Conservation (phyloP, 2,113 vertebrate species). For the Eublepharis macularius region DNA sequence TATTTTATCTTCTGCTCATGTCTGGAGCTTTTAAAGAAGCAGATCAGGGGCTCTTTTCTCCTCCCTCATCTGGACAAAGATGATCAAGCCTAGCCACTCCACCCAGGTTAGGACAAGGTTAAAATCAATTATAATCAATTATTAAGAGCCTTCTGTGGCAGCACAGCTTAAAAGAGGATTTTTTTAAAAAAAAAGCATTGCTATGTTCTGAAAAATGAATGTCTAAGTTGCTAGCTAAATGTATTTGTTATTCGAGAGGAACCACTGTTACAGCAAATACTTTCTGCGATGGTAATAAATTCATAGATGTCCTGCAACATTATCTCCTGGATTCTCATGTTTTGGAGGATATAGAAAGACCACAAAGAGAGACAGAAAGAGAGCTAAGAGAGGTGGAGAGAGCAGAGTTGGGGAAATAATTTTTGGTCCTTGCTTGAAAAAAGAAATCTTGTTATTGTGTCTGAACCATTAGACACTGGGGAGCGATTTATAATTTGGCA, state of each 20-base stretch:
- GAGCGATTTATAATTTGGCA: slow-evolving; percentile 65
- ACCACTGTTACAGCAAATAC: slow-evolving; percentile 65
- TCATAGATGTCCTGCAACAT: slow-evolving; percentile 41
- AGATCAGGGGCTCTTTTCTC: slow-evolving; percentile 78
- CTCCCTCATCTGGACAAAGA: slow-evolving; percentile 82
- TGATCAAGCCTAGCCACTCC: slow-evolving; percentile 83
- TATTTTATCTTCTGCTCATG: slow-evolving; percentile 93
- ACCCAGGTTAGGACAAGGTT: slow-evolving; percentile 88
- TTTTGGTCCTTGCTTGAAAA: slow-evolving; percentile 36
- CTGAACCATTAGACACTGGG: slow-evolving; percentile 44
- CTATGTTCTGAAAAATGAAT: slow-evolving; percentile 69
- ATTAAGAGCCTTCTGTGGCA: slow-evolving; percentile 86
- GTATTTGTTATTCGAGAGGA: slow-evolving; percentile 66
- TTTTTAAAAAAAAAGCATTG: slow-evolving; percentile 59
- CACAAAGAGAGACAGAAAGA: slow-evolving; percentile 36
- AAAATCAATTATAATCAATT: slow-evolving; percentile 97
- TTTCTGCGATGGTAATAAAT: slow-evolving; percentile 59
- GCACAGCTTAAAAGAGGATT: slow-evolving; percentile 75
- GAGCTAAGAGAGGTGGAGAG: background rate
- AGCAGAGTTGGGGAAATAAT: background rate
- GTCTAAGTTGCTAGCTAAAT: slow-evolving; percentile 58
- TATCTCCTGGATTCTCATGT: slow-evolving; percentile 38
- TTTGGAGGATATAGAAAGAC: slow-evolving; percentile 48
- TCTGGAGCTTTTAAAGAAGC: slow-evolving; percentile 92
- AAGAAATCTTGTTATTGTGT: slow-evolving; percentile 53